Evolutionary conservation across 1,140 invertebrate genomes (phyloP), one percentile per base, ranked within the genome.

Genomic region (Dryas iulia): DNA sequence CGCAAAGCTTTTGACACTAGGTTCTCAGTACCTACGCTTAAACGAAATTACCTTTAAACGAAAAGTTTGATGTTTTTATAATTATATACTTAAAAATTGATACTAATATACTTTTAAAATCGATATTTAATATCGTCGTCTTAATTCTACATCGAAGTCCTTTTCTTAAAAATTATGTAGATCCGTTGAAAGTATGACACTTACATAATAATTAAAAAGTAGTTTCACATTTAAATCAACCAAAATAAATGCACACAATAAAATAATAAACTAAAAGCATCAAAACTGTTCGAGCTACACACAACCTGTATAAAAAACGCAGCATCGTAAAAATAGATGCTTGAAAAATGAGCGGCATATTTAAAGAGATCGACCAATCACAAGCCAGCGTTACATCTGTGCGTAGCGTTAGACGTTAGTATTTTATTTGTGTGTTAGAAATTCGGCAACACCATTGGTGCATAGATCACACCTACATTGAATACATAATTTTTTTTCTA

Each of bases 311-410:
- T 83, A 90, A 90, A 56, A 91, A 91, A 89, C 79, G 79, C 65
- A 71, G 69, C 66, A 76, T 67, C 66, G 68, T 86, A 90, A 91
- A 89, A 91, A 89, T 89, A 89, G 89, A 88, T 72, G 66, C 73
- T 70, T 77, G 84, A 91, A 91, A 91, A 91, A 90, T 87, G 83
- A 78, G 82, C 81, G 81, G 82, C 71, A 79, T 75, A 81, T 84
- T 78, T 77, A 70, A 68, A 76, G 68, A 74, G 69, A 58, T 59
- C 26, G 33, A 71, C 86, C 84, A 88, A 87, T 85, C 75, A 35
- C 24, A n/a, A 21, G 31, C 65, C 59, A n/a, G 56, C 56, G 54
- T 54, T 78, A 25, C 28, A 11, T 53, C 59, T 73, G 53, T 78
- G 59, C 68, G 74, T 75, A 56, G 28, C 53, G 60, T 64, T 60